Conservation (phyloP, 2,888 invertebrate species). For the Zaprionus bogoriensis region DNA sequence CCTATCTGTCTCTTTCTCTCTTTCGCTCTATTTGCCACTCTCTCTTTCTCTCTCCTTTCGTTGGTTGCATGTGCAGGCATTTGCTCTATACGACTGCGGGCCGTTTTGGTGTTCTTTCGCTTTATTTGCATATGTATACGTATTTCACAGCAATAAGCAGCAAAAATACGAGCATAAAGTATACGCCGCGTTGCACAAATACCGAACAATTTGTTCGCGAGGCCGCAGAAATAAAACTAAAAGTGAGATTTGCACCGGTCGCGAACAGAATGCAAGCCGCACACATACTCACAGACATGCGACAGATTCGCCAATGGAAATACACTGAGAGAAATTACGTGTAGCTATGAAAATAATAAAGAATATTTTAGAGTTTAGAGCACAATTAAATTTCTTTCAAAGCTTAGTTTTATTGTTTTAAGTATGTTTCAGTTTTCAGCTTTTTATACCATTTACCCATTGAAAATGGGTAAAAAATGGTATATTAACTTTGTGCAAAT, state of each 20-base stretch:
- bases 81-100: constrained; percentile 4
- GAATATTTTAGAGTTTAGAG: no score
- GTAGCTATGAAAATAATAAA: no score
- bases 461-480: no score
- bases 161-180: constrained; percentile 36
- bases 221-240: not conserved
- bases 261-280: not conserved
- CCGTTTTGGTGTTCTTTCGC: no score
- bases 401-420: no score
- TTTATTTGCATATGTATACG: constrained; percentile 55
- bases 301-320: not conserved
- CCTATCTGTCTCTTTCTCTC: constrained; percentile 30
- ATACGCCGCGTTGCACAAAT: constrained; percentile 36
- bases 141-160: constrained; percentile 38
- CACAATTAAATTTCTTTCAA: no score
- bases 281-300: no score
- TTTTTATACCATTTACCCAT: no score
- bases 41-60: not conserved
- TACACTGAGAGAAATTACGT: no score
- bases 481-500: no score
- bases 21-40: not conserved
- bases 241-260: not conserved
- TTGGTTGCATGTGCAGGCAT: constrained; percentile 1
- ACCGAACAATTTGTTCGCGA: constrained; percentile 23
- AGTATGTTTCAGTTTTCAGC: no score